These are phyloP conservation scores for Diplosoma virens DNA, from an alignment of 23 tunicate species.

Conservation along the genomic window DNA sequence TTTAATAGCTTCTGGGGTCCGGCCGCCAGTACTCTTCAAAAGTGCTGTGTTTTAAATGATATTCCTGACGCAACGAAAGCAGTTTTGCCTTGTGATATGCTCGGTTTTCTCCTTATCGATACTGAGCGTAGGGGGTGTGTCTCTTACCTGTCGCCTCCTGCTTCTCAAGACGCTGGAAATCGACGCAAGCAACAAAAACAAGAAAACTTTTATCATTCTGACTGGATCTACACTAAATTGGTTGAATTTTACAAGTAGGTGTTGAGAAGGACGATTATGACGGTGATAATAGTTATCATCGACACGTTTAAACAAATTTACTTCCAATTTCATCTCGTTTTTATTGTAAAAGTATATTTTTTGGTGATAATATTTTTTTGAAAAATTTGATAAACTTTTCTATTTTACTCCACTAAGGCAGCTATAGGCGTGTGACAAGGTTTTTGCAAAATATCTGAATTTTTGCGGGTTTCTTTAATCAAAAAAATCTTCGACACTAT, in stretches of 20 bases:
- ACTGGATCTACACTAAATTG: constrained; percentile 40
- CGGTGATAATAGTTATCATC: too few species aligned
- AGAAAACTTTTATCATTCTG: background rate
- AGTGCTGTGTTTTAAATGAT: constrained; percentile 34
- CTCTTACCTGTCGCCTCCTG: constrained; percentile 18
- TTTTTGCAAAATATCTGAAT: too few species aligned
- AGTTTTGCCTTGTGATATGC: constrained; percentile 49
- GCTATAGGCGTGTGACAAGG: too few species aligned
- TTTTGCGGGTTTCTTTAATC: too few species aligned
- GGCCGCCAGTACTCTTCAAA: constrained; percentile 63
- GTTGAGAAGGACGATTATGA: background rate
- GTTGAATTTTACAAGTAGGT: constrained; percentile 50
- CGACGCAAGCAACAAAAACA: constrained; percentile 49
- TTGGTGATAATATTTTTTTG: too few species aligned
- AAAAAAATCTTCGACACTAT: too few species aligned
- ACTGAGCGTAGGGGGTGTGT: constrained; percentile 33
- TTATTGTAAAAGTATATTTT: too few species aligned
- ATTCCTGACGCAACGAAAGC: constrained; percentile 29
- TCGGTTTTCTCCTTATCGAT: constrained; percentile 72
- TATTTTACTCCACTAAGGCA: too few species aligned
- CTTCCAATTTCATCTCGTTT: too few species aligned
- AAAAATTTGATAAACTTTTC: too few species aligned
- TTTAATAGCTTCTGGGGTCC: constrained; percentile 77
- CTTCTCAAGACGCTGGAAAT: background rate
- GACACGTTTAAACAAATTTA: too few species aligned